Evolutionary conservation across 2,113 vertebrate genomes (phyloP).

Genomic region (Noturus placidus): DNA sequence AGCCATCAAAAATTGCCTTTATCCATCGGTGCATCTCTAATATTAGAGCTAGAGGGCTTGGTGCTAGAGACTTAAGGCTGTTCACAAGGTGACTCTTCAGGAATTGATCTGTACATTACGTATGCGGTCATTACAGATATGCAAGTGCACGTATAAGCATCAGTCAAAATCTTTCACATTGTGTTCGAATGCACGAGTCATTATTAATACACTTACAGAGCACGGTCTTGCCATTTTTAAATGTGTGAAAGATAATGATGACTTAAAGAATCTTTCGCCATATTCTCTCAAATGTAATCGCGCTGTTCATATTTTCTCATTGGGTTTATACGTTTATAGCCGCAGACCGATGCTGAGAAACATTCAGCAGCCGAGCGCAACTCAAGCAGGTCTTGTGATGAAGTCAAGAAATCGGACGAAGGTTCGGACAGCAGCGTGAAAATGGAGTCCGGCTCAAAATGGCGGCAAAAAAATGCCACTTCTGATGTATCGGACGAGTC

Average conservation of each 20-base stretch:
- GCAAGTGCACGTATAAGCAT: not conserved
- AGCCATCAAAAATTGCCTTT: too few relatives aligned
- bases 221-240: not conserved
- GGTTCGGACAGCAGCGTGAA: conserved; percentile 85
- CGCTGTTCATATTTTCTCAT: not conserved
- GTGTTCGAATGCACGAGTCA: not conserved
- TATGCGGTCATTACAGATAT: not conserved
- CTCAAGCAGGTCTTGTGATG: conserved; percentile 85
- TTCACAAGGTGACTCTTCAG: not conserved
- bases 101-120: not conserved
- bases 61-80: not conserved
- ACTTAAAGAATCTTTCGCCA: not conserved
- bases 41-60: not conserved
- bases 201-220: not conserved
- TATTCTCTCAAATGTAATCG: not conserved
- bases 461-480: conserved; percentile 80
- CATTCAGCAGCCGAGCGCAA: conserved; percentile 80
- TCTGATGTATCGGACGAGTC: conserved; percentile 94
- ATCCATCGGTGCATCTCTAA: too few relatives aligned
- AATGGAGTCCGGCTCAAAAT: conserved; percentile 83
- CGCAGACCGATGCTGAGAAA: conserved; percentile 92
- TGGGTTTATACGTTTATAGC: conserved; percentile 46
- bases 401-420: conserved; percentile 85
- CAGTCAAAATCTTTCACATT: not conserved
- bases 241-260: not conserved